Evolutionary conservation across 2,888 invertebrate species (phyloP).

Genomic region (Dynastes maya): DNA sequence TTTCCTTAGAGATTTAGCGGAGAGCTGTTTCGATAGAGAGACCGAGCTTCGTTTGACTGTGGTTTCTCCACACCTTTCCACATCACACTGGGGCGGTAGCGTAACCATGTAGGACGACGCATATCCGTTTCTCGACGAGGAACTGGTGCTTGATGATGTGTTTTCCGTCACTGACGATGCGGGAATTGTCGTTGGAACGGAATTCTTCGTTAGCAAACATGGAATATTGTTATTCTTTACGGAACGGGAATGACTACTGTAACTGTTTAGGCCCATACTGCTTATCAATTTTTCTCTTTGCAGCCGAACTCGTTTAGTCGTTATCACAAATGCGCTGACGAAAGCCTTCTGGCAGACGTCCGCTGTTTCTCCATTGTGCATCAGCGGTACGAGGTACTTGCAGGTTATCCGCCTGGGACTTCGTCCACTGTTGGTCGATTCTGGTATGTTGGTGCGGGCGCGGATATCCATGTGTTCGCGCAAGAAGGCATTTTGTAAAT

Average conservation of each 20-base stretch:
- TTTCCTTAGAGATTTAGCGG: constrained; percentile 44
- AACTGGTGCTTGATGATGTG: constrained; percentile 17
- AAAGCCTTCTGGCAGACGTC: constrained; percentile 75
- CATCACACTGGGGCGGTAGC: constrained; percentile 56
- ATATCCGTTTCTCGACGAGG: constrained; percentile 28
- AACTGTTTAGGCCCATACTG: constrained; percentile 69
- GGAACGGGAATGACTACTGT: constrained; percentile 64
- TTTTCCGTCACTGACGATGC: constrained; percentile 48
- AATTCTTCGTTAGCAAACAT: constrained; percentile 7
- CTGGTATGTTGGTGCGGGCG: constrained; percentile 64
- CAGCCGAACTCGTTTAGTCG: constrained; percentile 72
- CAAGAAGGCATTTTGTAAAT: constrained; percentile 71
- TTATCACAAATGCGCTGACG: constrained; percentile 73
- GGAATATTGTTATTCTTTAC: constrained; percentile 55
- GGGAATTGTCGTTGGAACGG: constrained; percentile 18
- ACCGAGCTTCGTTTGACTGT: constrained; percentile 40
- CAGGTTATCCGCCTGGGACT: constrained; percentile 72
- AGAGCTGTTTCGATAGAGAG: constrained; percentile 33
- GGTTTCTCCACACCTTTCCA: constrained; percentile 50
- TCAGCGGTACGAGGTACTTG: constrained; percentile 71
- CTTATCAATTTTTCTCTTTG: constrained; percentile 72
- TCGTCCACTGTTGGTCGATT: constrained; percentile 60
- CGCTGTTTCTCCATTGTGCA: constrained; percentile 64
- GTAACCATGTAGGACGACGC: constrained; percentile 44
- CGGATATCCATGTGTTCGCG: constrained; percentile 72